Conservation (phyloP, 2,888 invertebrate genomes). For the Sabatieria punctata region DNA sequence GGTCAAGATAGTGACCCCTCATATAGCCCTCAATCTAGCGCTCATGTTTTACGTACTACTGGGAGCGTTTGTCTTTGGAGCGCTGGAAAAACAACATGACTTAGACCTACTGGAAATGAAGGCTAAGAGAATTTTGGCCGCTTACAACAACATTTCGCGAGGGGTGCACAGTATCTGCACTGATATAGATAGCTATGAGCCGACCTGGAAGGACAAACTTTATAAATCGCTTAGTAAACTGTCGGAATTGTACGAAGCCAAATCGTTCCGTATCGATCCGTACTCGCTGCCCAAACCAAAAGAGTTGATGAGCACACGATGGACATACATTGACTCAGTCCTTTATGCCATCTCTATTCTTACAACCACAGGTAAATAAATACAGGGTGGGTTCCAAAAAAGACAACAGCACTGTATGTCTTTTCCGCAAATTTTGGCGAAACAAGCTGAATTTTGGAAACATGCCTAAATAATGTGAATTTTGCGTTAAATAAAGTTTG, state of each 20-base stretch:
- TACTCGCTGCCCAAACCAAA: slow-evolving; percentile 13
- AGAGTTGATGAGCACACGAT: slow-evolving; percentile 20
- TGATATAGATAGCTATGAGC: slow-evolving; percentile 14
- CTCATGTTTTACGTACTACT: too few relatives aligned
- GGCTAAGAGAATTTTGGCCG: neutral
- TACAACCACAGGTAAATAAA: slow-evolving; percentile 13
- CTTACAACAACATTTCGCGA: neutral
- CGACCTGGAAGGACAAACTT: slow-evolving; percentile 14
- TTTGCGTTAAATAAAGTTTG: too few relatives aligned
- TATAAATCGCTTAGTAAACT: neutral
- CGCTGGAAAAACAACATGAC: slow-evolving; percentile 13
- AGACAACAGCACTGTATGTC: too few relatives aligned
- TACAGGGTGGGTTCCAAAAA: neutral
- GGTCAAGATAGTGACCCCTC: too few relatives aligned
- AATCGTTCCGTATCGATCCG: neutral
- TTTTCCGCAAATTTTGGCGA: slow-evolving; percentile 7
- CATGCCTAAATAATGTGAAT: too few relatives aligned
- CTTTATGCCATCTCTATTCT: slow-evolving; percentile 28
- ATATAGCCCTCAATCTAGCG: too few relatives aligned
- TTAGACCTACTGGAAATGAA: neutral
- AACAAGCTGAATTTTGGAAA: neutral
- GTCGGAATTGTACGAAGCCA: slow-evolving; percentile 1
- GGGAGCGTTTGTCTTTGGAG: too few relatives aligned
- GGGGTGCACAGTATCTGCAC: neutral
- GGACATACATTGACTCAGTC: slow-evolving; percentile 21